Conservation (phyloP, 2,113 vertebrate species). For the Euleptes europaea region DNA sequence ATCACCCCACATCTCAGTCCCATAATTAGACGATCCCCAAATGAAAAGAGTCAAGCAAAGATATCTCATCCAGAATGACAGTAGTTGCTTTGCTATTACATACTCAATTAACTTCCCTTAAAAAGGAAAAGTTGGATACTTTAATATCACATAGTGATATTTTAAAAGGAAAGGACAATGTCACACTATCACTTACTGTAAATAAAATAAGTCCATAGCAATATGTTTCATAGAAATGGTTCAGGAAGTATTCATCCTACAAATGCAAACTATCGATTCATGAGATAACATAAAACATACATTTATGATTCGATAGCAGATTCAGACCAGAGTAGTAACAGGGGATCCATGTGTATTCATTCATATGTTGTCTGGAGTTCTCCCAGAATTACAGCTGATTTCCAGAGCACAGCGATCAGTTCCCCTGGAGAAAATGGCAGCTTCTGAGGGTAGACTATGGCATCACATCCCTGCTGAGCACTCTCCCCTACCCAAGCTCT, state of each 20-base stretch:
- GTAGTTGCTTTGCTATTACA: not conserved
- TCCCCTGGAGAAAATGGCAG: too few species aligned
- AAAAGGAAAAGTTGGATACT: not conserved
- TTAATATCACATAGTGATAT: not conserved
- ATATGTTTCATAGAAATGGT: not conserved
- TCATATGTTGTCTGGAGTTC: too few species aligned
- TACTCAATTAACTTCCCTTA: not conserved
- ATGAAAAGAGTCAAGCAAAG: not conserved
- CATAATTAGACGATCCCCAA: not conserved
- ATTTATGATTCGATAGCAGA: too few species aligned
- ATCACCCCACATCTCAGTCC: not conserved
- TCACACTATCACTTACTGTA: slow-evolving; percentile 6
- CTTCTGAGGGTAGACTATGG: too few species aligned
- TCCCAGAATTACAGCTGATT: too few species aligned
- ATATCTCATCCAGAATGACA: not conserved
- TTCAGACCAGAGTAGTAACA: too few species aligned
- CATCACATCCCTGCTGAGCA: too few species aligned
- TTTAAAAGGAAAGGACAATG: not conserved
- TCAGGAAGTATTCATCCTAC: not conserved
- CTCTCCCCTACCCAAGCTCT: too few species aligned
- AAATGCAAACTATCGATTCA: slow-evolving; percentile 5
- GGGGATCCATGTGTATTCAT: too few species aligned
- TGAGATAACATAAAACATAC: not conserved
- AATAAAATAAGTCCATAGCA: slow-evolving; percentile 7
- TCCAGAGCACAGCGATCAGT: too few species aligned